A percentile compares a stretch with the other conserved stretches of the same genome.
phyloP scores from a whole-genome alignment of 2,797 vertebrate genomes.

The Danio albolineatus region DNA sequence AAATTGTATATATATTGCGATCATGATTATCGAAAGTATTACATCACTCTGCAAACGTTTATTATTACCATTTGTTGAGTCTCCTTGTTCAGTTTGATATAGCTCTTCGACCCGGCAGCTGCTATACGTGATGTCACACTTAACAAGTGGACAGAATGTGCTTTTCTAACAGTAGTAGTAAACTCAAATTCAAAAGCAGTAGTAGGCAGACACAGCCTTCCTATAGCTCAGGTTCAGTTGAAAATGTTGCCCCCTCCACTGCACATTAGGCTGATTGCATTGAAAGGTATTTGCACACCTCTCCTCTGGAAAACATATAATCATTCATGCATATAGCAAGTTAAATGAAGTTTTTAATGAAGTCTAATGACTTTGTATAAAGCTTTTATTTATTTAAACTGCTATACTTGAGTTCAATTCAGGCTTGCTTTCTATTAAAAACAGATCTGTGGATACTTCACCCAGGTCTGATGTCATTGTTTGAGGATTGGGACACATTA shows the following conservation, averaged over 20 bases:
- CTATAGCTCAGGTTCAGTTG: background rate
- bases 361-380: background rate
- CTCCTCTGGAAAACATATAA: background rate
- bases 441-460: background rate
- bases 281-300: background rate
- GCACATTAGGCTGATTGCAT: slow-evolving; percentile 3
- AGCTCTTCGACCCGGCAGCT: too few relatives aligned
- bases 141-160: too few relatives aligned
- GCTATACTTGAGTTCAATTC: background rate
- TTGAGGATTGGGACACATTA: background rate
- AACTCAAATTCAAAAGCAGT: too few relatives aligned
- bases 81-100: too few relatives aligned
- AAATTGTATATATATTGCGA: too few relatives aligned
- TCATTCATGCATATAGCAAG: slow-evolving; percentile 4
- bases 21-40: too few relatives aligned
- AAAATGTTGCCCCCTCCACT: background rate
- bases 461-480: background rate
- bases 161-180: too few relatives aligned
- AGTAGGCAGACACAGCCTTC: too few relatives aligned
- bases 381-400: background rate
- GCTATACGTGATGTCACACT: too few relatives aligned
- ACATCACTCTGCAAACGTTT: too few relatives aligned
- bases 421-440: background rate
- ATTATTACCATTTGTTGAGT: too few relatives aligned
- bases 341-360: background rate